Conservation (phyloP, 2,888 invertebrate species). For the Philereme vetulata region DNA sequence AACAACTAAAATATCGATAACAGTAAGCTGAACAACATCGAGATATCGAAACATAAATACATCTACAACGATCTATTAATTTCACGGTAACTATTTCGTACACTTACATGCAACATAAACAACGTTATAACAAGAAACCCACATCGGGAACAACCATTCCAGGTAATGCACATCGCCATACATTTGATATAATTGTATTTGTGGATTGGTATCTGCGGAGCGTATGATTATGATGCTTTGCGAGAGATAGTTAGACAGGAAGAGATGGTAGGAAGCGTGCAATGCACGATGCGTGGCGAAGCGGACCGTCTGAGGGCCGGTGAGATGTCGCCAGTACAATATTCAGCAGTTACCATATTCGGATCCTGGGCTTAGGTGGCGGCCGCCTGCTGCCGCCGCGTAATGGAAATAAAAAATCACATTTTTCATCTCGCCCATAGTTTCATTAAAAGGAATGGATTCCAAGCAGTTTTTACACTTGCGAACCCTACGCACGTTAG, state of each 20-base stretch:
- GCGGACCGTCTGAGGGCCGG: slow-evolving; percentile 74
- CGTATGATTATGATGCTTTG: slow-evolving; percentile 40
- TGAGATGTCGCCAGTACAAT: slow-evolving; percentile 64
- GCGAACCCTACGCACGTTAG: not conserved
- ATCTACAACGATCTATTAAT: slow-evolving; percentile 19
- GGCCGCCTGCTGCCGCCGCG: slow-evolving; percentile 87
- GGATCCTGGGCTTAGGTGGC: slow-evolving; percentile 94
- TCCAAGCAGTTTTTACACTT: slow-evolving; percentile 7
- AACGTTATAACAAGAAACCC: slow-evolving; percentile 27
- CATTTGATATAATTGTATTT: slow-evolving; percentile 1
- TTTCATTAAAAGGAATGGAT: slow-evolving; percentile 26
- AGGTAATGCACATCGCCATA: slow-evolving; percentile 27
- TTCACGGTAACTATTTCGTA: slow-evolving; percentile 29
- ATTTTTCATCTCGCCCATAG: slow-evolving; percentile 48
- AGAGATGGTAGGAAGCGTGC: slow-evolving; percentile 72
- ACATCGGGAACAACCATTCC: slow-evolving; percentile 23
- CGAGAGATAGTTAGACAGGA: slow-evolving; percentile 33
- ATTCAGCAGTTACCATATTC: slow-evolving; percentile 91
- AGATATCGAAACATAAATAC: slow-evolving; percentile 9
- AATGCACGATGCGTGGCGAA: slow-evolving; percentile 74
- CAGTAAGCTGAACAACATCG: slow-evolving; percentile 21
- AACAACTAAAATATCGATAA: slow-evolving; percentile 12
- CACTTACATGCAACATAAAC: slow-evolving; percentile 61
- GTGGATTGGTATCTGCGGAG: slow-evolving; percentile 29
- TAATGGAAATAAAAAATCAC: slow-evolving; percentile 80